phyloP scores from a whole-genome alignment of 1,140 invertebrate genomes.

The Eubasilissa regina region DNA sequence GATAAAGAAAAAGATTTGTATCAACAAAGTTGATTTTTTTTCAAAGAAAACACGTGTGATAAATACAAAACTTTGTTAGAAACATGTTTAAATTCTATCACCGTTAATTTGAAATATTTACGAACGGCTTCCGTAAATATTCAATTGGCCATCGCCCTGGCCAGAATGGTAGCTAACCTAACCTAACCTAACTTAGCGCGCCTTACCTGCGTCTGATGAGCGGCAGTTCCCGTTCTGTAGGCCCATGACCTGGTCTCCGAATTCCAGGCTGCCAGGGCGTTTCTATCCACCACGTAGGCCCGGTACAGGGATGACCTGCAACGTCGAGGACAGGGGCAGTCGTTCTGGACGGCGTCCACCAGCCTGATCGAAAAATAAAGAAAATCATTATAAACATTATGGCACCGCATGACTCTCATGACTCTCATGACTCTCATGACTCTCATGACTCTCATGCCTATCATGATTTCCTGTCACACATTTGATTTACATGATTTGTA shows the following conservation, averaged over 20 bases:
- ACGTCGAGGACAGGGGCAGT: conserved; percentile 63
- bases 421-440: too few relatives aligned
- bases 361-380: not conserved
- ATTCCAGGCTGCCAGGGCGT: conserved; percentile 65
- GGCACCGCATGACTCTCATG: too few relatives aligned
- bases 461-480: too few relatives aligned
- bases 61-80: not conserved
- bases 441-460: too few relatives aligned
- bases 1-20: too few relatives aligned
- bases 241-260: conserved; percentile 51
- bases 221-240: conserved; percentile 49
- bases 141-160: too few relatives aligned
- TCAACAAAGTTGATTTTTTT: too few relatives aligned
- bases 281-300: conserved; percentile 66
- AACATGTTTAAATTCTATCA: not conserved
- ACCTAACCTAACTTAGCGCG: too few relatives aligned
- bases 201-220: conserved; percentile 65
- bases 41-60: not conserved
- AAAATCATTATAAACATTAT: too few relatives aligned
- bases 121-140: too few relatives aligned
- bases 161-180: too few relatives aligned
- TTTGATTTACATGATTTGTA: too few relatives aligned
- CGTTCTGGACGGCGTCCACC: not conserved
- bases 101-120: not conserved
- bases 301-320: conserved; percentile 67